A percentile compares a stretch with the other conserved stretches of the same genome.
Evolutionary conservation across 2,888 invertebrate genomes (phyloP).

Genomic region (Invenusta paracnida): DNA sequence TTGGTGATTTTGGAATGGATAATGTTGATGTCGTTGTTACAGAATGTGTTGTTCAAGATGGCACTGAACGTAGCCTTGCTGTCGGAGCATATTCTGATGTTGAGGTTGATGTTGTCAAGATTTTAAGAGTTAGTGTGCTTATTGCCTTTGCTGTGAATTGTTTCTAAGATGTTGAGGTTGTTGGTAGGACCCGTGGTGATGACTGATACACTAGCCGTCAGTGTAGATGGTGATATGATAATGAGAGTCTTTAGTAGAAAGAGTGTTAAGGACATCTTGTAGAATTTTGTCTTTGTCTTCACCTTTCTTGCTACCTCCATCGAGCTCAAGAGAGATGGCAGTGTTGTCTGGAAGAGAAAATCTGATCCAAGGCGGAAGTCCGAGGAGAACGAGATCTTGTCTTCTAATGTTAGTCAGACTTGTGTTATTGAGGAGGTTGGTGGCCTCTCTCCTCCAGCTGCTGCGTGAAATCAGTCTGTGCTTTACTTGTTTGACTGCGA

Average conservation of each 20-base stretch:
- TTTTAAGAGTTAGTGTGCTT: neutral
- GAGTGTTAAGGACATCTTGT: neutral
- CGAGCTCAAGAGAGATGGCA: conserved; percentile 6
- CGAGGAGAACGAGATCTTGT: neutral
- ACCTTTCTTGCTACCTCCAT: conserved; percentile 13
- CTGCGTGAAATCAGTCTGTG: conserved; percentile 11
- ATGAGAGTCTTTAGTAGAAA: conserved; percentile 1
- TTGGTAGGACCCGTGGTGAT: neutral
- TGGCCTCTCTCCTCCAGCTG: conserved; percentile 1
- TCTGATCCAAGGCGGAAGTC: neutral
- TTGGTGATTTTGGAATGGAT: neutral
- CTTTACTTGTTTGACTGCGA: neutral
- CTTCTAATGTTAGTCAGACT: neutral
- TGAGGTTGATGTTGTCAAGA: too few species aligned
- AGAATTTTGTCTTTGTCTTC: neutral
- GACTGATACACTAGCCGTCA: neutral
- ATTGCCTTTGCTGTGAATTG: conserved; percentile 4
- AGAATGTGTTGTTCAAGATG: neutral
- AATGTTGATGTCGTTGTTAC: neutral
- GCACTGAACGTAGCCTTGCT: conserved; percentile 12
- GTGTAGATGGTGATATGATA: neutral
- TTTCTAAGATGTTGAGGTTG: neutral
- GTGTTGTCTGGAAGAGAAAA: conserved; percentile 3
- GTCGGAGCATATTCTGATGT: conserved; percentile 10
- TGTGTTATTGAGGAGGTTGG: neutral